Conservation (phyloP, 2,888 invertebrate genomes). For the Ametastegia equiseti region DNA sequence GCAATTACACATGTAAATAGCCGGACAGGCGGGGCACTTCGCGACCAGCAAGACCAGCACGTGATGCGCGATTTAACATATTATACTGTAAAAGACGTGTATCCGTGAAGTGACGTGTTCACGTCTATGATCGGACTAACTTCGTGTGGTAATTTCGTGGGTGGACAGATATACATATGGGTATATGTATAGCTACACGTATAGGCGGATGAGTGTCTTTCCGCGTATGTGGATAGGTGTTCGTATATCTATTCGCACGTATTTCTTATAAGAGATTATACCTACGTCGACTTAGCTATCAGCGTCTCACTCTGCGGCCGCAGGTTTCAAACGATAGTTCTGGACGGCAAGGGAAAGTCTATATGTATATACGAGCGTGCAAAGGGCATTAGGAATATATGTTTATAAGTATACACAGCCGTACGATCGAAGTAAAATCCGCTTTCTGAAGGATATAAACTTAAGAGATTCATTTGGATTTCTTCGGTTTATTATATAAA, state of each 20-base stretch:
- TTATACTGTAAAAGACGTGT: neutral
- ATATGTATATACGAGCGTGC: slow-evolving; percentile 1
- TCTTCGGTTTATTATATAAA: too few relatives aligned
- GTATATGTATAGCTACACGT: neutral
- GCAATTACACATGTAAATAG: slow-evolving; percentile 47
- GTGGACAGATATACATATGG: slow-evolving; percentile 4
- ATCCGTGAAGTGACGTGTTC: neutral
- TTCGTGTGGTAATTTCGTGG: neutral
- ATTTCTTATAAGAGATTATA: neutral
- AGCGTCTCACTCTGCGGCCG: neutral
- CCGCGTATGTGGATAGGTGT: neutral
- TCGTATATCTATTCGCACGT: neutral
- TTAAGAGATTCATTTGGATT: too few relatives aligned
- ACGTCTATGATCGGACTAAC: neutral
- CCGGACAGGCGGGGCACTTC: slow-evolving; percentile 34
- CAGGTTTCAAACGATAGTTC: neutral
- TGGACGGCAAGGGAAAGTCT: slow-evolving; percentile 33
- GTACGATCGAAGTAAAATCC: slow-evolving; percentile 5
- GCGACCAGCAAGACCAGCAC: slow-evolving; percentile 15
- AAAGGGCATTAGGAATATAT: too few relatives aligned
- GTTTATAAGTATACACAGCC: neutral
- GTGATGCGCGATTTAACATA: slow-evolving; percentile 30
- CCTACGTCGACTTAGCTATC: neutral
- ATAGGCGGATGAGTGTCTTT: too few relatives aligned
- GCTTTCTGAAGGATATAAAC: neutral